Conservation (phyloP, 2,888 invertebrate species). For the Cantharis rustica region DNA sequence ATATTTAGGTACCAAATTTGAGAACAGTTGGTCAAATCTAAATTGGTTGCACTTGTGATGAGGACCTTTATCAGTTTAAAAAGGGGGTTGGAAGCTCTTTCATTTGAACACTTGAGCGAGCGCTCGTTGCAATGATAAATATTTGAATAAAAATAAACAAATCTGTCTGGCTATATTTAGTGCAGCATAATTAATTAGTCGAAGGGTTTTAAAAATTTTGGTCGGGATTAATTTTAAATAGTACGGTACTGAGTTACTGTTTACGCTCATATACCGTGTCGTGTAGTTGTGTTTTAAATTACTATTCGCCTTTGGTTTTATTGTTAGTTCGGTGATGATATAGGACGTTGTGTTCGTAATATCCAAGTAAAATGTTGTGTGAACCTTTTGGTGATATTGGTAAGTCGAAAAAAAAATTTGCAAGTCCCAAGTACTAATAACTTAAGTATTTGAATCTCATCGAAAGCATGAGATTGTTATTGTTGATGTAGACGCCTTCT, state of each 20-base stretch:
- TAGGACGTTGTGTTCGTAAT: constrained; percentile 4
- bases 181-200: neutral
- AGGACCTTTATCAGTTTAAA: neutral
- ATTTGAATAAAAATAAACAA: neutral
- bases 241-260: constrained; percentile 65
- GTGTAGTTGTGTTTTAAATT: constrained; percentile 41
- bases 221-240: constrained; percentile 37
- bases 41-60: neutral
- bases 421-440: neutral
- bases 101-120: neutral
- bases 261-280: constrained; percentile 63
- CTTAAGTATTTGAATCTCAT: neutral
- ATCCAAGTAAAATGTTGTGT: constrained; percentile 31
- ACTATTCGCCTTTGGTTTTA: constrained; percentile 15
- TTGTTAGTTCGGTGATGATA: constrained; percentile 24
- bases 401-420: constrained; percentile 20
- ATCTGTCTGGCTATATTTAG: neutral
- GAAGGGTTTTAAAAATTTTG: neutral
- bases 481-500: neutral
- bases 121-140: neutral
- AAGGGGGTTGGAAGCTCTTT: neutral
- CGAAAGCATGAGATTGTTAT: neutral
- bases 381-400: constrained; percentile 39
- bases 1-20: neutral
- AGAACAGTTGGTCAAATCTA: neutral